Conservation (phyloP, 2,113 vertebrate genomes). For the Corythaeola cristata region DNA sequence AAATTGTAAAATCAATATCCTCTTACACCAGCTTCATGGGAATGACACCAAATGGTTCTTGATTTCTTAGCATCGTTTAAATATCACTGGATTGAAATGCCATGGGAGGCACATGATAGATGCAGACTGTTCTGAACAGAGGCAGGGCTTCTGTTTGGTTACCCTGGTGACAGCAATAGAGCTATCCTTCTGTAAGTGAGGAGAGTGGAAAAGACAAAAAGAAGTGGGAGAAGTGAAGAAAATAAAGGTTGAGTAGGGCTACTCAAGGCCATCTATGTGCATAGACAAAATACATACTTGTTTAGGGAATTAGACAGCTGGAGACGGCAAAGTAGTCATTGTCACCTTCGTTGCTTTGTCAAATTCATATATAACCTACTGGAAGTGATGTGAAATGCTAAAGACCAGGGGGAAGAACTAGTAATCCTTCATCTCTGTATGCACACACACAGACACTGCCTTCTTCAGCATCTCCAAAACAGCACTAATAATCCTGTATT, state of each 20-base stretch:
- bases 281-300: not conserved
- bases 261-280: not conserved
- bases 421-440: not conserved
- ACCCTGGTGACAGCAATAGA: not conserved
- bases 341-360: not conserved
- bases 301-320: not conserved
- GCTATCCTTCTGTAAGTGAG: not conserved
- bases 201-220: not conserved
- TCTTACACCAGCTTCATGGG: slow-evolving; percentile 27
- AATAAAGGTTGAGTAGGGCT: not conserved
- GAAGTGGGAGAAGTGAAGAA: not conserved
- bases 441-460: not conserved
- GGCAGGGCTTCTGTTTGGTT: not conserved
- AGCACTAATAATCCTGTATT: not conserved
- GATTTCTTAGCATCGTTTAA: slow-evolving; percentile 45
- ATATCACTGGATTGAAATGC: not conserved
- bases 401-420: not conserved
- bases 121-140: not conserved
- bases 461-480: not conserved
- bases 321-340: not conserved
- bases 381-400: not conserved
- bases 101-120: not conserved
- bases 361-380: not conserved
- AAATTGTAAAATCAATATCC: slow-evolving; percentile 53
- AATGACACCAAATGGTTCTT: slow-evolving; percentile 33